phyloP scores from a whole-genome alignment of 1,140 invertebrate species.

The Papilio polyxenes region DNA sequence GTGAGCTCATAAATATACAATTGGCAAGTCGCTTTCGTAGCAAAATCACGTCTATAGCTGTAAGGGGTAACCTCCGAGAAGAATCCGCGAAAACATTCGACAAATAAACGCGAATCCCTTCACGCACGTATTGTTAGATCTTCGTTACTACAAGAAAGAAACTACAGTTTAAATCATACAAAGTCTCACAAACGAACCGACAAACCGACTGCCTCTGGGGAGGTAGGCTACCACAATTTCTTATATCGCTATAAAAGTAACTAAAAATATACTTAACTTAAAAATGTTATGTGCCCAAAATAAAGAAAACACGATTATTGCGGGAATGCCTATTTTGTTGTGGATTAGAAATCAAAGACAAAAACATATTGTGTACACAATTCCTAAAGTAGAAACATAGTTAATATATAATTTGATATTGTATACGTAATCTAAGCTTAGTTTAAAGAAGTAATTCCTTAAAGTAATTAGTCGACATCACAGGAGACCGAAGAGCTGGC shows the following conservation, averaged over 20 bases:
- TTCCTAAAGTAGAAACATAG: too few relatives aligned
- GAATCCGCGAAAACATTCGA: slow-evolving; percentile 63
- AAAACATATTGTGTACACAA: too few relatives aligned
- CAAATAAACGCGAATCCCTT: slow-evolving; percentile 65
- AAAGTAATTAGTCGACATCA: too few relatives aligned
- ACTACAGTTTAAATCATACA: slow-evolving; percentile 73
- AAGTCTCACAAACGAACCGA: slow-evolving; percentile 73
- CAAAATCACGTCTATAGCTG: slow-evolving; percentile 69
- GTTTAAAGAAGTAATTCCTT: neutral
- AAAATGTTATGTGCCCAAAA: too few relatives aligned
- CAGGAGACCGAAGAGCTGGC: too few relatives aligned
- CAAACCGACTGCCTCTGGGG: slow-evolving; percentile 64
- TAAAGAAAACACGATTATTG: neutral
- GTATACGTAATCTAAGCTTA: too few relatives aligned
- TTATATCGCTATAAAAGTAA: slow-evolving; percentile 47
- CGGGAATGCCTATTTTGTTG: neutral
- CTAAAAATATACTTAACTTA: neutral
- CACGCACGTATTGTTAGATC: slow-evolving; percentile 74
- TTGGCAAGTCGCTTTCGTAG: slow-evolving; percentile 71
- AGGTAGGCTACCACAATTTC: slow-evolving; percentile 58
- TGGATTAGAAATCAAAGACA: too few relatives aligned
- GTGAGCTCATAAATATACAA: slow-evolving; percentile 79
- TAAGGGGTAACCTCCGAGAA: slow-evolving; percentile 60
- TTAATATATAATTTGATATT: too few relatives aligned
- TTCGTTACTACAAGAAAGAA: slow-evolving; percentile 72